These are phyloP conservation scores for Osmerus eperlanus DNA, from an alignment of 2,113 vertebrate genomes.

Conservation along the genomic window DNA sequence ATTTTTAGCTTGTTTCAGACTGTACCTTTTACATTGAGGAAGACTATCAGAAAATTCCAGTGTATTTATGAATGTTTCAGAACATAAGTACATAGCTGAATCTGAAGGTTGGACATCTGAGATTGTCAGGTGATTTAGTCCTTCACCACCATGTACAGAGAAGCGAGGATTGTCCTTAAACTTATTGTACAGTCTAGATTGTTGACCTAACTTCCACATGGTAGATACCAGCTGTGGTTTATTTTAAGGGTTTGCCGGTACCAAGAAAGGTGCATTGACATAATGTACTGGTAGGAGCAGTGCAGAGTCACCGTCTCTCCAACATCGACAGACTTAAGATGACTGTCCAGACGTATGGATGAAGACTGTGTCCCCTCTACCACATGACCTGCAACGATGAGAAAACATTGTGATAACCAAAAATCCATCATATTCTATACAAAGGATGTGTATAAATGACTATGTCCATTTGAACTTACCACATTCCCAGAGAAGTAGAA, in stretches of 20 bases:
- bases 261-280: slow-evolving; percentile 35
- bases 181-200: slow-evolving; percentile 14
- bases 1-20: background rate
- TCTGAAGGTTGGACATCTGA: slow-evolving; percentile 32
- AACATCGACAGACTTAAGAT: slow-evolving; percentile 12
- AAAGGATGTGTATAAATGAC: too few relatives aligned
- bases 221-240: slow-evolving; percentile 32
- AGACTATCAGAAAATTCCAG: slow-evolving; percentile 29
- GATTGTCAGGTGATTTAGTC: slow-evolving; percentile 43
- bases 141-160: background rate
- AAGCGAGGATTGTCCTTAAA: slow-evolving; percentile 37
- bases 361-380: background rate
- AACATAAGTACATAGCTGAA: slow-evolving; percentile 56
- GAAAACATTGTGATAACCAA: background rate
- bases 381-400: background rate
- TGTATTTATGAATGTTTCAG: background rate
- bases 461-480: too few relatives aligned
- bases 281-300: slow-evolving; percentile 19
- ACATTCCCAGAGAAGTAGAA: too few relatives aligned
- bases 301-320: slow-evolving; percentile 42
- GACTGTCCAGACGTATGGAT: background rate
- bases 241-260: slow-evolving; percentile 50
- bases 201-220: slow-evolving; percentile 20
- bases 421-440: too few relatives aligned
- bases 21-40: slow-evolving; percentile 29